Evolutionary conservation across 2,888 invertebrate species (phyloP), one percentile per base, ranked within the genome.

Genomic region (Nomada flava): DNA sequence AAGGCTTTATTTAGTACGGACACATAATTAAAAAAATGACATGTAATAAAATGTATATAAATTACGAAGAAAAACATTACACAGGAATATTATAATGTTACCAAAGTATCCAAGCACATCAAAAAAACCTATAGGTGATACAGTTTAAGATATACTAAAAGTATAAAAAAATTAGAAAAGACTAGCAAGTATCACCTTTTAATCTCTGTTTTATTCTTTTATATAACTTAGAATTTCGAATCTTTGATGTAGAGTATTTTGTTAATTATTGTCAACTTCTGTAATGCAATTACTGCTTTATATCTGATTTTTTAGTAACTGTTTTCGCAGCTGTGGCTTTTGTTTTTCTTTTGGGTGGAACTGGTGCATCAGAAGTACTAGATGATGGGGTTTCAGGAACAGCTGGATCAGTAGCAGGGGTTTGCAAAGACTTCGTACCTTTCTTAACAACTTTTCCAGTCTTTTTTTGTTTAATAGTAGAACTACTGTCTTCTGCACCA

Each of bases 361-460:
- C 94, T 42, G 95, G 94, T 55, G 85, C 82, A 26, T 91, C 91
- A 15, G 91, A 80, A 64, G 85, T 84, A 75, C 92, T 94, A 20
- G 93, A 91, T 23, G 94, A 94, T 23, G 95, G 95, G 65, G 95
- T 95, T 81, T 95, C 95, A 60, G 94, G 94, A 59, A 94, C 93
- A 47, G 94, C 92, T 84, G 93, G 92, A 57, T 94, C 94, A 47
- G 94, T 93, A 65, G 91, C 92, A 76, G 95, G 94, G 69, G 92
- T 93, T 63, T 93, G 89, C 5, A 88, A 75, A 0, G 89, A 80
- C 84, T 92, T 92, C 44, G 86, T 77, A 18, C 88, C 82, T 87
- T 95, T 95, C 90, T 95, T 95, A 71, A 94, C 93, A 73, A 94
- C 94, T 88, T 95, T 95, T 1, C 88, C 86, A 20, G 88, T 73